Evolutionary conservation across 2,888 invertebrate species (phyloP).

Genomic region (Lacanobia wlatinum): DNA sequence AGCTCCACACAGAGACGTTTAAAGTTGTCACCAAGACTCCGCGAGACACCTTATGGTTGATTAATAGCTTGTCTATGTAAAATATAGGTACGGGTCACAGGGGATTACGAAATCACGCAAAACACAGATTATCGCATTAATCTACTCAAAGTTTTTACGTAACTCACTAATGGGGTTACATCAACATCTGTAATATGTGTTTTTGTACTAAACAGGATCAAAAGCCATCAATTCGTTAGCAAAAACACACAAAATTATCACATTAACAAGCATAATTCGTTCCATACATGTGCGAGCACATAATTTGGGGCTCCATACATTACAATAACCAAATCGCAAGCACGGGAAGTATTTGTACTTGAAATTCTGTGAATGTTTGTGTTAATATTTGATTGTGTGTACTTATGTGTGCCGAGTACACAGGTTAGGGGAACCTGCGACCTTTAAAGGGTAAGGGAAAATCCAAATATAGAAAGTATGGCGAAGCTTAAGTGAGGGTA

Average conservation of each 20-base stretch:
- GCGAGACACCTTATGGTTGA: background rate
- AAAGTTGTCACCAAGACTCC: background rate
- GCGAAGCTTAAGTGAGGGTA: background rate
- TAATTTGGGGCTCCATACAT: conserved; percentile 18
- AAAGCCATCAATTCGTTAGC: conserved; percentile 12
- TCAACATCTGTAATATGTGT: conserved; percentile 3
- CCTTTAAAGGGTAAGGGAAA: conserved; percentile 18
- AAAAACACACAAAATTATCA: conserved; percentile 18
- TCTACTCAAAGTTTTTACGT: conserved; percentile 2
- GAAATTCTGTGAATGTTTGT: conserved; percentile 37
- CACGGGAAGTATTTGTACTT: conserved; percentile 19
- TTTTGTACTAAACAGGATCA: conserved; percentile 21
- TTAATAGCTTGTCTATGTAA: conserved; percentile 8
- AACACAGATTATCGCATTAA: conserved; percentile 1
- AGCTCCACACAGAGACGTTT: background rate
- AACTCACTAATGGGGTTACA: conserved; percentile 24
- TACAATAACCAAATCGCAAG: conserved; percentile 19
- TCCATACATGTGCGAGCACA: conserved; percentile 7
- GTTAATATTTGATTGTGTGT: conserved; percentile 43
- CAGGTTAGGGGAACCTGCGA: conserved; percentile 3
- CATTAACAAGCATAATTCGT: conserved; percentile 35
- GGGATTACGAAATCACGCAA: background rate
- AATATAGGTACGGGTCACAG: background rate
- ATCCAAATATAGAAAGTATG: conserved; percentile 14
- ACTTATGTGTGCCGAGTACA: conserved; percentile 11